Percentiles rank a stretch among this genome's conserved stretches.
phyloP scores from a whole-genome alignment of 1,140 invertebrate genomes.

The Metaphire vulgaris region DNA sequence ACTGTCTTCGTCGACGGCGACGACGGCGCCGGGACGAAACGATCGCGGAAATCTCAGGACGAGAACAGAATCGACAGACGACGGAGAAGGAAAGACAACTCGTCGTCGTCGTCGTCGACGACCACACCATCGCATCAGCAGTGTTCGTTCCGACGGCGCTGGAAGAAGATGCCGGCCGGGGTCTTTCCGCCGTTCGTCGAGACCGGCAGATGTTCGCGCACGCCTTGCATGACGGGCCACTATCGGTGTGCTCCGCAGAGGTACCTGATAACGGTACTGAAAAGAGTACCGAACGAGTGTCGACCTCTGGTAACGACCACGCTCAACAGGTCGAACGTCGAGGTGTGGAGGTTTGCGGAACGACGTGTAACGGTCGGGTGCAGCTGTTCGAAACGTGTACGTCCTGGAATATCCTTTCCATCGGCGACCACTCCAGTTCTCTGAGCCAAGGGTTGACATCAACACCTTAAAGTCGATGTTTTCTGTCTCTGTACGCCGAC shows the following conservation, averaged over 20 bases:
- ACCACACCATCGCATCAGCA: too few species aligned
- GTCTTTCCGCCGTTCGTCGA: slow-evolving; percentile 21
- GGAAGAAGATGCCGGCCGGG: slow-evolving; percentile 12
- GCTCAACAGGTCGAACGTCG: neutral
- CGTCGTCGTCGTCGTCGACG: neutral
- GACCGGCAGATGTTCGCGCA: slow-evolving; percentile 11
- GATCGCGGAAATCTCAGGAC: neutral
- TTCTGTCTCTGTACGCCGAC: neutral
- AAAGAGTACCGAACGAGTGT: slow-evolving; percentile 5
- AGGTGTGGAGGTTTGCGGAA: neutral
- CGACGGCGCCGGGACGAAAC: too few species aligned
- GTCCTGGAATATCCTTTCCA: neutral
- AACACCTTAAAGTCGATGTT: neutral
- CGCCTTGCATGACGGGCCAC: slow-evolving; percentile 7
- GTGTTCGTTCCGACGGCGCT: slow-evolving; percentile 4
- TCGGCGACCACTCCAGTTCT: neutral
- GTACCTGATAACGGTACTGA: slow-evolving; percentile 18
- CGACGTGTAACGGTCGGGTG: neutral
- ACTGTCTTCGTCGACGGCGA: neutral
- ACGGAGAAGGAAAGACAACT: neutral
- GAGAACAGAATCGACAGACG: neutral
- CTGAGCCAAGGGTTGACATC: too few species aligned
- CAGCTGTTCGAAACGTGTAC: neutral
- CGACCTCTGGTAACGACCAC: neutral
- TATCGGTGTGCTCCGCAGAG: slow-evolving; percentile 9